These are phyloP conservation scores for Sterrhoptilus dennistouni DNA, from an alignment of 2,113 vertebrate species.

Conservation along the genomic window DNA sequence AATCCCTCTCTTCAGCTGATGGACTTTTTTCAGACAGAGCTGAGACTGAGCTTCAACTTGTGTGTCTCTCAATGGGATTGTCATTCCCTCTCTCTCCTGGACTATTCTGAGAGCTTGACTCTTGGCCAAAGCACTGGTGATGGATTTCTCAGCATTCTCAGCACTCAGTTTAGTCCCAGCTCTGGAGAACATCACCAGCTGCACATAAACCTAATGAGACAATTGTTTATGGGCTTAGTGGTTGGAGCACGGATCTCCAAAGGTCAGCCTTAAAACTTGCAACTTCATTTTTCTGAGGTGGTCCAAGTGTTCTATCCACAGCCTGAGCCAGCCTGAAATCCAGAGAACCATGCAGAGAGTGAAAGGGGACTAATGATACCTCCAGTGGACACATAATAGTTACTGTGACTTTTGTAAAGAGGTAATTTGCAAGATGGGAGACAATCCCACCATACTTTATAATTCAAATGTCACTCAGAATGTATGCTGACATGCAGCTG, in stretches of 20 bases:
- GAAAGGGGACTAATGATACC: slow-evolving; percentile 44
- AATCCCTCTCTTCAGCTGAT: background rate
- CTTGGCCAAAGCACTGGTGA: background rate
- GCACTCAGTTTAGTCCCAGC: background rate
- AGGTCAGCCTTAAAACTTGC: background rate
- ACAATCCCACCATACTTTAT: slow-evolving; percentile 70
- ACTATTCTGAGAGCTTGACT: background rate
- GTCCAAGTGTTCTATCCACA: background rate
- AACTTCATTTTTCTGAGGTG: background rate
- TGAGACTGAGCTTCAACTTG: background rate
- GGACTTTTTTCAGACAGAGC: background rate
- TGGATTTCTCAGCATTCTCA: background rate
- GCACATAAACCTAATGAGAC: background rate
- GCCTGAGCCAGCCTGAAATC: slow-evolving; percentile 28
- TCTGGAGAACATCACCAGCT: background rate
- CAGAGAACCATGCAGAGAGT: background rate
- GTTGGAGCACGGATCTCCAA: background rate
- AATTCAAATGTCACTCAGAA: slow-evolving; percentile 73
- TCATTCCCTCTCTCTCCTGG: background rate
- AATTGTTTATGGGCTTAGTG: background rate
- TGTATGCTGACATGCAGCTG: slow-evolving; percentile 58
- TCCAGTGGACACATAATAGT: slow-evolving; percentile 9
- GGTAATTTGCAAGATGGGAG: slow-evolving; percentile 70
- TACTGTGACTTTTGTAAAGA: slow-evolving; percentile 72
- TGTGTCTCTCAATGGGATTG: rapidly evolving